Percentiles rank a stretch among this genome's conserved stretches.
Evolutionary conservation across 2,797 vertebrate species (phyloP).

Genomic region (Melanotaenia pygmaea): DNA sequence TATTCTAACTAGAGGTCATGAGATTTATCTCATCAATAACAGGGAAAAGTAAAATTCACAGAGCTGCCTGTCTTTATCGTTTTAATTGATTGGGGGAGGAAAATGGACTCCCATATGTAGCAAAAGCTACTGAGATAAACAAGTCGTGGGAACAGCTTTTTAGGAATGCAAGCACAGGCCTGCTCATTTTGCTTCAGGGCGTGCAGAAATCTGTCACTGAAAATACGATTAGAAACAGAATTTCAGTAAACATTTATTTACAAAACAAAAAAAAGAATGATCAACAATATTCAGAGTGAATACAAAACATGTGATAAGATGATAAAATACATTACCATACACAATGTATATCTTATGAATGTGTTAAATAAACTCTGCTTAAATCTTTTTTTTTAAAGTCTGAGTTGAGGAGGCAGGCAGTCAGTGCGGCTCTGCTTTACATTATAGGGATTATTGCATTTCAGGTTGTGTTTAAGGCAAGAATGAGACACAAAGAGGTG

Average conservation of each 20-base stretch:
- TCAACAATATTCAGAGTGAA: slow-evolving; percentile 85
- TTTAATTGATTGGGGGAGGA: slow-evolving; percentile 37
- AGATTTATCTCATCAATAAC: slow-evolving; percentile 52
- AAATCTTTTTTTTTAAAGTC: slow-evolving; percentile 44
- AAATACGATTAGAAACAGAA: slow-evolving; percentile 30
- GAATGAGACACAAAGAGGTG: slow-evolving; percentile 64
- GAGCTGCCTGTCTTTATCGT: slow-evolving; percentile 35
- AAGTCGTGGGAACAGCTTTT: slow-evolving; percentile 75
- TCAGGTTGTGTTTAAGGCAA: slow-evolving; percentile 80
- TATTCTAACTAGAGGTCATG: slow-evolving; percentile 37
- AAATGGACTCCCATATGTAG: slow-evolving; percentile 30
- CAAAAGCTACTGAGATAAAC: slow-evolving; percentile 40
- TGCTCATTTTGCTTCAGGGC: slow-evolving; percentile 23
- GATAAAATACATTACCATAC: slow-evolving; percentile 88
- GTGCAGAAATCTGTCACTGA: not conserved
- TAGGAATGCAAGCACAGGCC: slow-evolving; percentile 49
- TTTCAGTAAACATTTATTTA: slow-evolving; percentile 92
- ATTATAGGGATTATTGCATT: slow-evolving; percentile 82
- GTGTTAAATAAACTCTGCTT: slow-evolving; percentile 76
- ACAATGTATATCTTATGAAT: slow-evolving; percentile 72
- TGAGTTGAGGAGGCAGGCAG: slow-evolving; percentile 62
- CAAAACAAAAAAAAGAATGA: slow-evolving; percentile 83
- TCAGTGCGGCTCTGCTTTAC: slow-evolving; percentile 66
- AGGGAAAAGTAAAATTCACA: slow-evolving; percentile 46
- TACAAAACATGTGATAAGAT: slow-evolving; percentile 90